Conservation (phyloP, 2,797 vertebrate species). For the Schizopygopsis malacanthus region DNA sequence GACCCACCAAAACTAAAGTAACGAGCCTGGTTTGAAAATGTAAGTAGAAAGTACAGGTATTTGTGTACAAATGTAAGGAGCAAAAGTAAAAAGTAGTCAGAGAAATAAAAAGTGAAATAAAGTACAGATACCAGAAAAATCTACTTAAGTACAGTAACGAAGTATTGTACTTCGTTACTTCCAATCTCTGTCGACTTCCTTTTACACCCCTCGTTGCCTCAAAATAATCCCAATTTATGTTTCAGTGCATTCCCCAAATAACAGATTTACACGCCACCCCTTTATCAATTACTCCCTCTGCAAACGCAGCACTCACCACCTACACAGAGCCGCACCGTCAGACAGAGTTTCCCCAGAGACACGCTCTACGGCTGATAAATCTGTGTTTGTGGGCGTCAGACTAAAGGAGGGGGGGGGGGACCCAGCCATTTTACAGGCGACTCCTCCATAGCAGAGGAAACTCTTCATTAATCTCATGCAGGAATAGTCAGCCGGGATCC, state of each 20-base stretch:
- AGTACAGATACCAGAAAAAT: no score
- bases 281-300: constrained; percentile 28
- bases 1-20: no score
- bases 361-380: constrained; percentile 32
- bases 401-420: not conserved
- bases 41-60: no score
- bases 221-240: constrained; percentile 12
- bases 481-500: not conserved
- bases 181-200: not conserved
- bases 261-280: not conserved
- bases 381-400: constrained; percentile 34
- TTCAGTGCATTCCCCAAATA: not conserved
- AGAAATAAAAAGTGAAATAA: no score
- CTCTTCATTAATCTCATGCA: constrained; percentile 35
- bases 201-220: not conserved
- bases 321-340: constrained; percentile 9
- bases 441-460: constrained; percentile 17
- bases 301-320: constrained; percentile 16
- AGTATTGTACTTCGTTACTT: no score
- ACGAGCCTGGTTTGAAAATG: no score
- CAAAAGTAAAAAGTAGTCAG: no score
- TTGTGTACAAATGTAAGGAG: no score
- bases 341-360: constrained; percentile 31
- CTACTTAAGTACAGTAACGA: no score
- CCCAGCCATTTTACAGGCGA: not conserved